These are phyloP conservation scores for Belonocnema kinseyi DNA, from an alignment of 1,140 invertebrate genomes.

Conservation along the genomic window DNA sequence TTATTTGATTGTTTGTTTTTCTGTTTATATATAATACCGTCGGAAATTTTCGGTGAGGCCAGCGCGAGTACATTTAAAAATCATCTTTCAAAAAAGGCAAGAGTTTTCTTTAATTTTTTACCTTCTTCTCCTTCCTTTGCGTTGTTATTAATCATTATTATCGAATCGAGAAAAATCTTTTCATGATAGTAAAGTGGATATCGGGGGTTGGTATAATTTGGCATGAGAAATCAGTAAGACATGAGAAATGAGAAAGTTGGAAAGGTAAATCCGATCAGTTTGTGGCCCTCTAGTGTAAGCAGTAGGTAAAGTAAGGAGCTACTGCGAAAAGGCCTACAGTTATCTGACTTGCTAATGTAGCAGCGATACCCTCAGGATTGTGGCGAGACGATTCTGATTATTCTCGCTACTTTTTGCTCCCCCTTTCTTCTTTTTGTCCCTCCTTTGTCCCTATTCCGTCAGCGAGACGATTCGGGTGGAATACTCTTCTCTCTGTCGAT, in stretches of 20 bases:
- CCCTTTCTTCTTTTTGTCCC: slow-evolving; percentile 35
- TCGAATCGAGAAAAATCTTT: neutral
- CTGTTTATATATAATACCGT: too few species aligned
- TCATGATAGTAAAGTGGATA: neutral
- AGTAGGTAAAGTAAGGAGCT: slow-evolving; percentile 25
- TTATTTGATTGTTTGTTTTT: too few species aligned
- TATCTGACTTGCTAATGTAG: slow-evolving; percentile 69
- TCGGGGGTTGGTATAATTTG: neutral
- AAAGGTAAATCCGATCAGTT: slow-evolving; percentile 28
- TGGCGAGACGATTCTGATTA: slow-evolving; percentile 55
- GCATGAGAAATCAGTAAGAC: neutral
- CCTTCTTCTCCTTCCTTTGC: too few species aligned
- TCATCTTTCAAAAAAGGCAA: too few species aligned
- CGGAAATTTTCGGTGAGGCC: too few species aligned
- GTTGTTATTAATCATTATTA: neutral
- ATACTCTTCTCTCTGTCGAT: slow-evolving; percentile 19
- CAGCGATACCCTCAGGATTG: slow-evolving; percentile 60
- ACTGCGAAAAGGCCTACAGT: slow-evolving; percentile 50
- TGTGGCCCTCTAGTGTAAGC: slow-evolving; percentile 9
- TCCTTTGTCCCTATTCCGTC: neutral
- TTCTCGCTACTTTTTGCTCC: slow-evolving; percentile 43
- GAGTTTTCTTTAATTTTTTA: too few species aligned
- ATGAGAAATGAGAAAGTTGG: slow-evolving; percentile 10
- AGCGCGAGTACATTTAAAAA: too few species aligned
- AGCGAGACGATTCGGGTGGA: slow-evolving; percentile 34